Percentiles rank a stretch among this genome's conserved stretches.
These are phyloP conservation scores for Alcedo atthis DNA, from an alignment of 2,797 vertebrate genomes.

Conservation along the genomic window DNA sequence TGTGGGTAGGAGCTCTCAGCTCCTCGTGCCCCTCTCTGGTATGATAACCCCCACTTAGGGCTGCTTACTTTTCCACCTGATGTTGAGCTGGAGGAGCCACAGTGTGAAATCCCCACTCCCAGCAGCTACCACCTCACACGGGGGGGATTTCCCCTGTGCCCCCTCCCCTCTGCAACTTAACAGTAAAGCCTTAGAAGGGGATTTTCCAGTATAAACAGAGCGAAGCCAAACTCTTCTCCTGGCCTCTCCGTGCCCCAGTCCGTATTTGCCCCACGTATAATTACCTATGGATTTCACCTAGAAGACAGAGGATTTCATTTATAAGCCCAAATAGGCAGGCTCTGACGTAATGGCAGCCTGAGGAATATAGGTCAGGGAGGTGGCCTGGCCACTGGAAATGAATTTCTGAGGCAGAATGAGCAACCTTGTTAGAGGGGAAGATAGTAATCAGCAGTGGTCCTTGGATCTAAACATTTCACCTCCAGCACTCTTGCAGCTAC, in stretches of 20 bases:
- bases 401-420: constrained; percentile 60
- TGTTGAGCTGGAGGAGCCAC: not conserved
- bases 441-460: constrained; percentile 73
- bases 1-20: constrained; percentile 41
- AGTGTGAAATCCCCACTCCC: constrained; percentile 56
- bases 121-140: rapidly evolving
- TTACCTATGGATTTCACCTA: constrained; percentile 64
- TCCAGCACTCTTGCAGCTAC: constrained; percentile 73
- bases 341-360: constrained; percentile 64
- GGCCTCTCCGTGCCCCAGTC: constrained; percentile 63
- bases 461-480: constrained; percentile 73
- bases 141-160: constrained; percentile 46
- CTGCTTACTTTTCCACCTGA: not conserved
- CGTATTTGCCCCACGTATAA: constrained; percentile 54
- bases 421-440: constrained; percentile 72
- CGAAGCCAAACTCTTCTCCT: constrained; percentile 60
- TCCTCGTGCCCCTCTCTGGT: not conserved
- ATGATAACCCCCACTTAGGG: constrained; percentile 19
- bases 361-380: constrained; percentile 79
- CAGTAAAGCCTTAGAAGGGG: constrained; percentile 64
- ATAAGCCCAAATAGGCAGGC: constrained; percentile 62
- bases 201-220: constrained; percentile 71
- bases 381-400: constrained; percentile 59
- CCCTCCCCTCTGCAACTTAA: constrained; percentile 24
- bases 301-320: constrained; percentile 68